These are phyloP conservation scores for Prunella fulvescens DNA, from an alignment of 2,113 vertebrate genomes.

Conservation along the genomic window DNA sequence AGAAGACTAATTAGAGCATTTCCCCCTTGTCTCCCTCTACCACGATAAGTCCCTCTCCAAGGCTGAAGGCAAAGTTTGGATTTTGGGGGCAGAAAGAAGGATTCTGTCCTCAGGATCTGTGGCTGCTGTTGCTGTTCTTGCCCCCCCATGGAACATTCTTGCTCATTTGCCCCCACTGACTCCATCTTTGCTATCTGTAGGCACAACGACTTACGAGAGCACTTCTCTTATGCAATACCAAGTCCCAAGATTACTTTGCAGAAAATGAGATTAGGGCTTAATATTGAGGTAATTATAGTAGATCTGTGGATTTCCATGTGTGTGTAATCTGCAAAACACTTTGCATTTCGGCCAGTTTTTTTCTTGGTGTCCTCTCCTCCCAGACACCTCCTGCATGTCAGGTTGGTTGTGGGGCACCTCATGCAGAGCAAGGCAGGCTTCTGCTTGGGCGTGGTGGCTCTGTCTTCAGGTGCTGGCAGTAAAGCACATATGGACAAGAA, in stretches of 20 bases:
- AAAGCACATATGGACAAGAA: neutral
- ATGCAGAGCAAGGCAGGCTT: neutral
- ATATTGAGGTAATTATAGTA: slow-evolving; percentile 53
- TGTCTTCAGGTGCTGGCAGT: neutral
- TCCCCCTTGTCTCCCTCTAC: neutral
- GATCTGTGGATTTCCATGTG: neutral
- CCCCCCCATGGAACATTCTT: neutral
- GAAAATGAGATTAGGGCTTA: slow-evolving; percentile 52
- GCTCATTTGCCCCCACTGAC: neutral
- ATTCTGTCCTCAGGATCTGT: neutral
- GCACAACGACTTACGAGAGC: neutral
- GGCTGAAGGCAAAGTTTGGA: neutral
- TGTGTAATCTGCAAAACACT: neutral
- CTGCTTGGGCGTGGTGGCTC: neutral
- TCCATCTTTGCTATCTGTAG: neutral
- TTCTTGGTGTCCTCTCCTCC: neutral
- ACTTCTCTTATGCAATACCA: neutral
- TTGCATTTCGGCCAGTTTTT: neutral
- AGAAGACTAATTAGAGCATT: neutral
- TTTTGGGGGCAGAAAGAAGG: neutral
- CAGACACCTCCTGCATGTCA: neutral
- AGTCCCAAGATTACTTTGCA: slow-evolving; percentile 32
- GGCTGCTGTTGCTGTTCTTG: neutral
- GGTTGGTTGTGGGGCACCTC: neutral
- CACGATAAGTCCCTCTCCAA: neutral